These are phyloP conservation scores for Brienomyrus longianalis DNA, from an alignment of 2,113 vertebrate species.

Conservation along the genomic window DNA sequence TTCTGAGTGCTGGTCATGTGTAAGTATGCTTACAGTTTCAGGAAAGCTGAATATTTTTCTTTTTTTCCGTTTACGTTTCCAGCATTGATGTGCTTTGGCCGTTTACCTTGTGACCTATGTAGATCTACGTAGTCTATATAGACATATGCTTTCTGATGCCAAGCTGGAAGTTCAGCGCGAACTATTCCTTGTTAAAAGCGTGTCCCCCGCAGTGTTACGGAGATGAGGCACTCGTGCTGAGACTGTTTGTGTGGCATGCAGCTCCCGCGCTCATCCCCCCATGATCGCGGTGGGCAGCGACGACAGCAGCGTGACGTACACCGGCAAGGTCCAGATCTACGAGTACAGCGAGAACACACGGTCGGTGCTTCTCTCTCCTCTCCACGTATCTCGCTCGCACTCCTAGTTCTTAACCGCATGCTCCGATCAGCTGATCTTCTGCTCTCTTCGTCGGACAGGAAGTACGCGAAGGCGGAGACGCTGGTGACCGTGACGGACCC, in stretches of 20 bases:
- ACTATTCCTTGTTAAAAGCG: not conserved
- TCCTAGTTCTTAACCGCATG: not conserved
- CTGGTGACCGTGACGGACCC: conserved; percentile 90
- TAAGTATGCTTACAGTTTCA: not conserved
- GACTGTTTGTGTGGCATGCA: conserved; percentile 35
- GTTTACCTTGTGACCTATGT: not conserved
- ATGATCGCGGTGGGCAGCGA: conserved; percentile 98
- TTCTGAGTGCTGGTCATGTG: not conserved
- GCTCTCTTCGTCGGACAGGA: conserved; percentile 58
- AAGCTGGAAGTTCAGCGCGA: not conserved
- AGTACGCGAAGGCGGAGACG: conserved; percentile 92
- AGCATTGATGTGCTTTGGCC: not conserved
- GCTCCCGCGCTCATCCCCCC: conserved; percentile 86
- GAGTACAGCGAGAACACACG: conserved; percentile 98
- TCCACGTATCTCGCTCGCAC: not conserved
- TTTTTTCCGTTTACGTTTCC: not conserved
- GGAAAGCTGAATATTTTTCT: not conserved
- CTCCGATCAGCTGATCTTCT: not conserved
- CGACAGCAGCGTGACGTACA: conserved; percentile 77
- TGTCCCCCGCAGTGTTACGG: not conserved
- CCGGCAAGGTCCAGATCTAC: conserved; percentile 94
- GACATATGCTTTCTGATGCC: not conserved
- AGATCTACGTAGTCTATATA: not conserved
- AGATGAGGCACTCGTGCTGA: not conserved
- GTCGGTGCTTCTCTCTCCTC: conserved; percentile 44